Conservation (phyloP, 1,140 invertebrate species). For the Drosophila eugracilis region DNA sequence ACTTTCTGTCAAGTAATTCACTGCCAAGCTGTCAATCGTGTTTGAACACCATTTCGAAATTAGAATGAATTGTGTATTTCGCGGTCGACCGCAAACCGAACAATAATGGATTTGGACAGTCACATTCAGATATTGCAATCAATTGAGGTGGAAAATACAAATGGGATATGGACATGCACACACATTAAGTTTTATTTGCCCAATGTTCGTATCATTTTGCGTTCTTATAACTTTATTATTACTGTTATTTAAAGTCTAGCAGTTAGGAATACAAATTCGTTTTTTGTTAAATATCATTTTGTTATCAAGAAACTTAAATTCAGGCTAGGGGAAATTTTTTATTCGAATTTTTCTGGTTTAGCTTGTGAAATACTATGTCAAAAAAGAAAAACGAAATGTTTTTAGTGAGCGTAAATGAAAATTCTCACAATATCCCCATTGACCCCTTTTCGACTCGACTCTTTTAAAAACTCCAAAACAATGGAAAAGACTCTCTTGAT, state of each 20-base stretch:
- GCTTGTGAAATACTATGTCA: background rate
- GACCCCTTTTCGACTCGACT: background rate
- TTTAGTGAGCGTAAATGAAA: background rate
- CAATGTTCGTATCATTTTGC: too few species aligned
- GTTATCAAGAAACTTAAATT: background rate
- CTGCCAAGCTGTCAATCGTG: constrained; percentile 20
- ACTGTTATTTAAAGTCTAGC: too few species aligned
- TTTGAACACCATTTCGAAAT: constrained; percentile 28
- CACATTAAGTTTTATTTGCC: background rate
- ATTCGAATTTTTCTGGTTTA: background rate
- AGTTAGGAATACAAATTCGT: too few species aligned
- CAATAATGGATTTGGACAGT: constrained; percentile 30
- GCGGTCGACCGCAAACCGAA: constrained; percentile 24
- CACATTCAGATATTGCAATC: constrained; percentile 23
- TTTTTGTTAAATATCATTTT: too few species aligned
- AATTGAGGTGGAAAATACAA: constrained; percentile 15
- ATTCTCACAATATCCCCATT: background rate
- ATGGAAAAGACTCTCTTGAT: too few species aligned
- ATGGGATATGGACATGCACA: constrained; percentile 7
- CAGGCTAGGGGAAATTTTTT: constrained; percentile 1
- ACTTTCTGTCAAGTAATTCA: background rate
- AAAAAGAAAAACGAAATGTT: background rate
- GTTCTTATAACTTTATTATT: too few species aligned
- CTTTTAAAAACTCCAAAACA: background rate
- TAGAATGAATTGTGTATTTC: constrained; percentile 32